phyloP scores from a whole-genome alignment of 1,140 invertebrate species.

The Stenopsyche tienmushanensis region DNA sequence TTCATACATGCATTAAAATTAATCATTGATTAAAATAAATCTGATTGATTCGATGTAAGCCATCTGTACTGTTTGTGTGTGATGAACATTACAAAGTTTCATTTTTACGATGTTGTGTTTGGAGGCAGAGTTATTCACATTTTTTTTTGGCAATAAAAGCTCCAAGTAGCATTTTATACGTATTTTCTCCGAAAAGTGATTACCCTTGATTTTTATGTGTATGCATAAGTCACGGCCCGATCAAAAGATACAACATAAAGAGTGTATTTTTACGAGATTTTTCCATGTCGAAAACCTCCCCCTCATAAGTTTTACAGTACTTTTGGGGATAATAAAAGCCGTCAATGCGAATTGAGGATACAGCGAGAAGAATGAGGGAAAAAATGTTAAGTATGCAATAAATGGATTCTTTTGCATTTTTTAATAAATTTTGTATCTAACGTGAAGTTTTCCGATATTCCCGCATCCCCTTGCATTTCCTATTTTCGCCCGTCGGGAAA shows the following conservation, averaged over 20 bases:
- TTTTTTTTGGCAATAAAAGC: not conserved
- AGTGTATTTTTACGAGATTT: constrained; percentile 23
- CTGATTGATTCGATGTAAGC: too few species aligned
- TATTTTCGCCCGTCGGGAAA: too few species aligned
- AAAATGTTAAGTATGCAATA: constrained; percentile 32
- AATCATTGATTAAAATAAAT: too few species aligned
- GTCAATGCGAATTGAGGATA: constrained; percentile 16
- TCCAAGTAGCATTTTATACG: not conserved
- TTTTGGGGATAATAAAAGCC: constrained; percentile 25
- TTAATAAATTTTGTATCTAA: not conserved
- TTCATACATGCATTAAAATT: too few species aligned
- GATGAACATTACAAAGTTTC: too few species aligned
- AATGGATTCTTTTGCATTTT: constrained; percentile 25
- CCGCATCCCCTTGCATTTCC: not conserved
- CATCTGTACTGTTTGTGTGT: too few species aligned
- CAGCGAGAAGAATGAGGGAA: not conserved
- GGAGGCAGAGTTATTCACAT: too few species aligned
- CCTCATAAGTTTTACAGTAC: constrained; percentile 25
- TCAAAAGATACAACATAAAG: constrained; percentile 9
- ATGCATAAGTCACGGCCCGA: constrained; percentile 16
- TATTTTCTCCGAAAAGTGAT: constrained; percentile 11
- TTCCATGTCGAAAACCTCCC: constrained; percentile 5
- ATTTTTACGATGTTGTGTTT: too few species aligned
- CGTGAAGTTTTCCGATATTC: not conserved
- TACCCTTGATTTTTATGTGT: constrained; percentile 7